Percentiles rank a stretch among this genome's conserved stretches.
phyloP scores from a whole-genome alignment of 2,888 invertebrate species.

The Cactoblastis cactorum region DNA sequence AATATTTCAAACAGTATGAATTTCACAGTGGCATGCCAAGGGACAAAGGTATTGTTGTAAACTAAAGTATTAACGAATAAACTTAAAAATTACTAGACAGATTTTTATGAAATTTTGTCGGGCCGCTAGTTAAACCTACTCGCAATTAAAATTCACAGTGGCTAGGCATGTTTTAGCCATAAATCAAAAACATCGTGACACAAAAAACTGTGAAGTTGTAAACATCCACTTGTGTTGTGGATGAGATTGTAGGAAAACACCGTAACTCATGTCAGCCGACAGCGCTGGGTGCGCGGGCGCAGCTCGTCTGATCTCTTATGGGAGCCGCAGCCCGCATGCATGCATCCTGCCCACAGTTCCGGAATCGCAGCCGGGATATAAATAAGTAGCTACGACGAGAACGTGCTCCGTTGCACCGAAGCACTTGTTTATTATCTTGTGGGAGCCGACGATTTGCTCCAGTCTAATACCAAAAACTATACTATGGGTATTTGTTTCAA shows the following conservation, averaged over 20 bases:
- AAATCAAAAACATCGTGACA: background rate
- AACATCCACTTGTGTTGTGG: background rate
- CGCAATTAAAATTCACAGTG: background rate
- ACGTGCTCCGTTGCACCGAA: conserved; percentile 7
- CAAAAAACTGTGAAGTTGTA: background rate
- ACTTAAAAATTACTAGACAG: too few relatives aligned
- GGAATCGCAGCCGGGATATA: conserved; percentile 24
- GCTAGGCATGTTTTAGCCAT: background rate
- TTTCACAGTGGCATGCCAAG: too few relatives aligned
- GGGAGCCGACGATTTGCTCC: background rate
- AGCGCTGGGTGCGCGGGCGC: background rate
- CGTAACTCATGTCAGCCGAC: conserved; percentile 10
- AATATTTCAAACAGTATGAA: too few relatives aligned
- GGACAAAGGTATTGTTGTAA: too few relatives aligned
- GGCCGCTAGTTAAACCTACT: too few relatives aligned
- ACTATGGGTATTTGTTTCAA: too few relatives aligned
- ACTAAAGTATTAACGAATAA: too few relatives aligned
- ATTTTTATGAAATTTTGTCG: too few relatives aligned
- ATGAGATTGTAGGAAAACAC: conserved; percentile 21
- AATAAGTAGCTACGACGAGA: conserved; percentile 15
- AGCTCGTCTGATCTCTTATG: conserved; percentile 2
- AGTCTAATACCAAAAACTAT: too few relatives aligned
- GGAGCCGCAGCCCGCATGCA: conserved; percentile 23
- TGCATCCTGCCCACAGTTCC: conserved; percentile 26
- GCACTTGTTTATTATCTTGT: conserved; percentile 2